Base-by-base conservation (phyloP, 2,113 vertebrate genomes). In the Sylvilagus bachmani region DNA sequence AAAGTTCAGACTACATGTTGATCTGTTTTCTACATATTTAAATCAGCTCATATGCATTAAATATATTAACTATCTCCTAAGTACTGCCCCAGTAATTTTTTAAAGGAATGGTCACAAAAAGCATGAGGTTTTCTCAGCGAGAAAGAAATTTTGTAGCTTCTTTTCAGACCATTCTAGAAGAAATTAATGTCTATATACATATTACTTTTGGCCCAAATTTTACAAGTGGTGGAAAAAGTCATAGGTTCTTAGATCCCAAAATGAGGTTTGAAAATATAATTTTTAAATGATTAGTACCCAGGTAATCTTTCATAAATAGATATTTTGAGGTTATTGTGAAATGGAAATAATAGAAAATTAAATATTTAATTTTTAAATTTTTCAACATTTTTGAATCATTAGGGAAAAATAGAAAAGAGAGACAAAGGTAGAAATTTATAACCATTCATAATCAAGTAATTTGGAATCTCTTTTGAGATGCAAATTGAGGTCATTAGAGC, bases 241-340 rank as follows among this genome's bases (percentile, higher is more conserved):
- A 29, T 5, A 79, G 51, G 36, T 11, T 62, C 13, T 74, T 94
- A 8, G 70, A 29, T 89, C 38, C 66, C 86, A 29, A 75, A 61
- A 90, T 71, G 5, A 94, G 5, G 5, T 90, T 36, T 38, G 19
- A 78, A 89, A 90, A 27, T 89, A 70, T 36, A 61, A 83, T n/a
- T 96, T 93, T 51, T 19, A 74, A 89, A 31, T 93, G 90, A 90
- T 51, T 74, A 62, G 9, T 51, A 31, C 10, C 25, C 13, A 62
- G 10, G 51, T 85, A 73, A 78, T 84, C 6, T 16, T 79, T 86
- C 55, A 84, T 78, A 89, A 95, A 73, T 55, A 88, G 84, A 75
- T 21, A 88, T 74, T 97, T 96, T 95, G 69, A 92, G 10, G 22
- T 62, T 81, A 77, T 61, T 74, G 44, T 74, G 55, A 86, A 92